A percentile compares a stretch with the other conserved stretches of the same genome.
Conservation (phyloP, 2,113 vertebrate species). For the Grallaria varia region DNA sequence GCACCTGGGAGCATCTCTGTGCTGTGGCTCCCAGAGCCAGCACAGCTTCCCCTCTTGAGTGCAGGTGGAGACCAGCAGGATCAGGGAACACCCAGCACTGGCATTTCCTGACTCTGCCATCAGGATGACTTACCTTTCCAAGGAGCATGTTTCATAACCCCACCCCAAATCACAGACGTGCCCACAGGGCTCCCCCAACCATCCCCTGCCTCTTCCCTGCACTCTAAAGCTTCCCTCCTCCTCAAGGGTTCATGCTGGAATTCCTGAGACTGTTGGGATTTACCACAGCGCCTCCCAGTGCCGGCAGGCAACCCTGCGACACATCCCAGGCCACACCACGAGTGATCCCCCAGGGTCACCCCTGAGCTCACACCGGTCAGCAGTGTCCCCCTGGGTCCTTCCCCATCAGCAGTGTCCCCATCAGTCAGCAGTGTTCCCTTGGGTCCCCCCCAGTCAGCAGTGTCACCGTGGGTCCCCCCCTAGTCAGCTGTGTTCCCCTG, state of each 20-base stretch:
- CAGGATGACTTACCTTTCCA: neutral
- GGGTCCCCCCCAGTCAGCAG: neutral
- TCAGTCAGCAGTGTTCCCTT: too few relatives aligned
- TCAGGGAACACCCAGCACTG: neutral
- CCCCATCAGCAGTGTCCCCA: too few relatives aligned
- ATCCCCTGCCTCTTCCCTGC: neutral
- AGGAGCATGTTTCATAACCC: rapidly evolving
- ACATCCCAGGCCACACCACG: rapidly evolving
- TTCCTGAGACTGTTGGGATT: neutral
- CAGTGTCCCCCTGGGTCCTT: too few relatives aligned
- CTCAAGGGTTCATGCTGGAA: rapidly evolving
- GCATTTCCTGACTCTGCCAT: neutral
- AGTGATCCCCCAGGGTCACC: rapidly evolving
- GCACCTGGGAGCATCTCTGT: rapidly evolving
- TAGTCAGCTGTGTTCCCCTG: too few relatives aligned
- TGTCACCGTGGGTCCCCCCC: too few relatives aligned
- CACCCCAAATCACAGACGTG: neutral
- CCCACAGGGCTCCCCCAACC: neutral
- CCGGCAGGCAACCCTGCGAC: rapidly evolving
- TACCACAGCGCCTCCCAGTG: neutral
- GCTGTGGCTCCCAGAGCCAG: neutral
- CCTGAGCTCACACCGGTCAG: too few relatives aligned
- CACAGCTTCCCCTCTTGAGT: rapidly evolving
- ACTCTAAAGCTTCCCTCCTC: neutral
- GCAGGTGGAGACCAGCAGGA: rapidly evolving